phyloP scores from a whole-genome alignment of 2,113 vertebrate genomes.

The Hippolais icterina region DNA sequence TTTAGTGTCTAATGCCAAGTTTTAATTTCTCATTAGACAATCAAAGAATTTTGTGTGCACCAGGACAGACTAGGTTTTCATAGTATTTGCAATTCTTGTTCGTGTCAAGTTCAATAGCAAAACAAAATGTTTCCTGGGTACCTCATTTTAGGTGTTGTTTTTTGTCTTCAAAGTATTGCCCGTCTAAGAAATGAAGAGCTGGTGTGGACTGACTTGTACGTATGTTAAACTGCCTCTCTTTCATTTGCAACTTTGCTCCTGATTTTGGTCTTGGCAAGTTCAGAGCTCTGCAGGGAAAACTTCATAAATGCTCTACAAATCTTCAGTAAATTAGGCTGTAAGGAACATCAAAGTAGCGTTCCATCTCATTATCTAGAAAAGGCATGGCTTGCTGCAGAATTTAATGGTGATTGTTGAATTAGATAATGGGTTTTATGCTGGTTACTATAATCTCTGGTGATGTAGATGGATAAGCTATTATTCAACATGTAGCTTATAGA shows the following conservation, averaged over 20 bases:
- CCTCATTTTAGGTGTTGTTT: background rate
- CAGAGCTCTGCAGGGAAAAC: background rate
- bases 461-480: background rate
- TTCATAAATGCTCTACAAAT: conserved; percentile 3
- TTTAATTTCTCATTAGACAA: background rate
- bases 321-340: background rate
- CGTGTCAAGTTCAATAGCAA: background rate
- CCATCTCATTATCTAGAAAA: background rate
- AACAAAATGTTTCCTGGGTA: background rate
- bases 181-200: background rate
- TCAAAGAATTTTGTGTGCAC: background rate
- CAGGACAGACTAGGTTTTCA: background rate
- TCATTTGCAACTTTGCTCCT: background rate
- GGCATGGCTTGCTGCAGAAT: background rate
- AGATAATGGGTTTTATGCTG: background rate
- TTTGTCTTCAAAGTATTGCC: background rate
- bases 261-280: background rate
- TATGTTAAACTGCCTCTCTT: background rate
- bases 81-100: background rate
- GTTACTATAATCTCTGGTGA: background rate
- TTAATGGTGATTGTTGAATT: background rate
- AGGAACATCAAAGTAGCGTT: background rate
- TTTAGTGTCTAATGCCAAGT: background rate
- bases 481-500: background rate
- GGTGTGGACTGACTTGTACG: fast-evolving